Base-by-base conservation (phyloP, 2,888 invertebrate genomes). In the Callyntrura guangdongensis region DNA sequence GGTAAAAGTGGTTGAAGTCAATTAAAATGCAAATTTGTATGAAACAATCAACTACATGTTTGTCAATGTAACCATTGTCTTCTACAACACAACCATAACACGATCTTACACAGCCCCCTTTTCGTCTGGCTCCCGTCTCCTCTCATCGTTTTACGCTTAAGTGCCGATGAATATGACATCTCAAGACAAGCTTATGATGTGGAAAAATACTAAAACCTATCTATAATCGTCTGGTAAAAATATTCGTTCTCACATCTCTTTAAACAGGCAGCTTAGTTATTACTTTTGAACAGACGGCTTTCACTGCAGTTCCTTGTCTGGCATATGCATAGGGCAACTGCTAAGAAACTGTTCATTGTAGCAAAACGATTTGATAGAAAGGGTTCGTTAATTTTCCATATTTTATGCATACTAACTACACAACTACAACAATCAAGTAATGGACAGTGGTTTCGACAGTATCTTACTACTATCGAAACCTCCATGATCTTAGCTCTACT, bases 1-100 rank as follows among this genome's bases (percentile, higher is more conserved):
- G 11, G 6, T 12, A 5, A 20, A 56, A 79, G 61, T 47, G 61
- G 74, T 74, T 47, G 22, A 74, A 89, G 89, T 64, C 89, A 89
- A 89, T 89, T 89, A 89, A 89, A 89, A 89, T 89, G 89, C 74
- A 89, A 89, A 89, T 89, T 84, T 36, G 47, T 49, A 59, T 11
- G 17, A 25, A 49, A 61, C 49, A 69, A 56, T 64, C 87, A 79
- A n/a, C 20, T 36, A 47, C n/a, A 53, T 27, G 36, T 47, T 20
- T 27, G n/a, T 25, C 12, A 56, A 77, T 53, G 1, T 2, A 20
- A 25, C n/a, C 22, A 77, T 12, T 9, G 25, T 53, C 2, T 22
- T 3, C 77, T 53, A 56, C 53, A 4, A 9, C 14, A 20, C 47
- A 6, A 1, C 8, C 53, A 36, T 53, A 20, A 9, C 53, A 53